Conservation (phyloP, 2,888 invertebrate species). For the Cactoblastis cactorum region DNA sequence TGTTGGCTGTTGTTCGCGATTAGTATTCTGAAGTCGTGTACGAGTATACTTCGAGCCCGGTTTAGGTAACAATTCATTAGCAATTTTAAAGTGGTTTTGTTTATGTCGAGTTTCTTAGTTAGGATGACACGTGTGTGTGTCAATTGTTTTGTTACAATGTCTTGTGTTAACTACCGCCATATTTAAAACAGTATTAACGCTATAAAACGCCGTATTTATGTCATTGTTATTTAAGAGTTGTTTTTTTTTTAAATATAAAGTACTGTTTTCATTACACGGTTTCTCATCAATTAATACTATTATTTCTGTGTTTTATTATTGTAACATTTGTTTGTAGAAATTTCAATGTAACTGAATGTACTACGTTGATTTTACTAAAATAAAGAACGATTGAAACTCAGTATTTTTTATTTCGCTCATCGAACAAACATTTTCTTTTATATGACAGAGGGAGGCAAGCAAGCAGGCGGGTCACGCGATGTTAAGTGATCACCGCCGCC, state of each 20-base stretch:
- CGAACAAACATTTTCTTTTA: no score
- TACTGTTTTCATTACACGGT: not conserved
- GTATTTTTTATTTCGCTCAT: not conserved
- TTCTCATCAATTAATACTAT: not conserved
- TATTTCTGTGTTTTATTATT: not conserved
- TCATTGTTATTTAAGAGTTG: not conserved
- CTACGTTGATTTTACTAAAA: not conserved
- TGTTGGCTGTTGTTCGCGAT: slow-evolving; percentile 42
- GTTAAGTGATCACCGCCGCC: no score
- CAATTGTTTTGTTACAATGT: slow-evolving; percentile 29
- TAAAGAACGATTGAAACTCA: not conserved
- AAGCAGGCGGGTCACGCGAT: no score
- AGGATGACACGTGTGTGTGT: slow-evolving; percentile 36
- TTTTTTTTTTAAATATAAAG: not conserved
- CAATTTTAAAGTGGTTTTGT: slow-evolving; percentile 66
- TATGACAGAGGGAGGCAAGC: no score
- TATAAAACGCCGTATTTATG: slow-evolving; percentile 8
- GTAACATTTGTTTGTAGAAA: slow-evolving; percentile 7
- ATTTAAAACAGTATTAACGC: not conserved
- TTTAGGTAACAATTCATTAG: slow-evolving; percentile 65
- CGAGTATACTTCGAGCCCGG: slow-evolving; percentile 54
- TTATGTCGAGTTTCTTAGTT: slow-evolving; percentile 39
- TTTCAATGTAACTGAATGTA: not conserved
- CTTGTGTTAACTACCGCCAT: slow-evolving; percentile 16
- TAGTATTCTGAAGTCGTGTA: slow-evolving; percentile 51